Base-by-base conservation (phyloP, 1,140 invertebrate species). In the Lysiphlebus fabarum region DNA sequence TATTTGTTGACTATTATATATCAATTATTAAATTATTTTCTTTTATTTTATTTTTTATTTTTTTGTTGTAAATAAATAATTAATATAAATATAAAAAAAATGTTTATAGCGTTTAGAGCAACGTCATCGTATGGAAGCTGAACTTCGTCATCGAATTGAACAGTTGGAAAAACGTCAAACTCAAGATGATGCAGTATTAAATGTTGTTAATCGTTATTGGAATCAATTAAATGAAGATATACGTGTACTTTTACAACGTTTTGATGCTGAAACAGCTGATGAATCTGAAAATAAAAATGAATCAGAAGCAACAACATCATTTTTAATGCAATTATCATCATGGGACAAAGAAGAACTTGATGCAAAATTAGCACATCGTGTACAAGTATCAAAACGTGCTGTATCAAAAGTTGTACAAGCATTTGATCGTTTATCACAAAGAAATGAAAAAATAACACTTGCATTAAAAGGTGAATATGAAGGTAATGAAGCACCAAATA, bases 151-250 rank as follows among this genome's bases (percentile, higher is more conserved):
- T 62, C 82, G 96, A 64, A 98, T 99, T 67, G 95, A 98, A 77
- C 95, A 98, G 77, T 80, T 99, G 63, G 95, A 99, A 74, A 97
- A 97, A 76, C 81, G 96, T 53, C 96, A 98, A 76, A 94, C 93
- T 43, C 95, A 96, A 78, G 96, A 98, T 80, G 96, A 99, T 85
- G 94, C 95, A 63, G 95, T 98, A 10, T 81, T 98, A 8, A 97
- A 96, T 83, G 95, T 98, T 59, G 94, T 99, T 7, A 99, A 99
- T 82, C 84, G 96, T 61, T 98, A 98, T 78, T 99, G 96, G 96
- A 99, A 95, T 82, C 90, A 95, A 73, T 81, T 96, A 10, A 96
- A 99, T 83, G 96, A 99, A 83, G 96, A 99, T 79, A 93, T 98
- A 62, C 80, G 96, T 66, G 89, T 98, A 37, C 75, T 98, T 33